phyloP scores from a whole-genome alignment of 2,888 invertebrate genomes.

The Plusia festucae region DNA sequence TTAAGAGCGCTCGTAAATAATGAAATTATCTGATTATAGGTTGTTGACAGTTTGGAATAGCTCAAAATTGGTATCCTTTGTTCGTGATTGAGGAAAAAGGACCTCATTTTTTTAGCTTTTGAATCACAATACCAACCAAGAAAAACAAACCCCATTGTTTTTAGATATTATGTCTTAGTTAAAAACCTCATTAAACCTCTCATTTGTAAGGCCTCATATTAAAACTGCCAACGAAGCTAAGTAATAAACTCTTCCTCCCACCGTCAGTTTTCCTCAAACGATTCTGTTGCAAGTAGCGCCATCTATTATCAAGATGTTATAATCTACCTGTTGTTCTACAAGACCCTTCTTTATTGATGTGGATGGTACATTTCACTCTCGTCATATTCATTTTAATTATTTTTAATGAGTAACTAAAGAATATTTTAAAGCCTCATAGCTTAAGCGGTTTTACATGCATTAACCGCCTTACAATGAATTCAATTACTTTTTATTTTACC shows the following conservation, averaged over 20 bases:
- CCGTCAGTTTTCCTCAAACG: slow-evolving; percentile 28
- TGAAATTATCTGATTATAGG: slow-evolving; percentile 42
- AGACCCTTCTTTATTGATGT: neutral
- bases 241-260: neutral
- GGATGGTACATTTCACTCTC: neutral
- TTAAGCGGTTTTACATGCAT: too few species aligned
- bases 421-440: too few species aligned
- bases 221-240: slow-evolving; percentile 8
- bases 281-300: slow-evolving; percentile 37
- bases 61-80: slow-evolving; percentile 1
- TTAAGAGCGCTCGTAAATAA: slow-evolving; percentile 49
- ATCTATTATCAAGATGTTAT: slow-evolving; percentile 33
- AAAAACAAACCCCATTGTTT: too few species aligned
- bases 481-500: too few species aligned
- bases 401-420: too few species aligned
- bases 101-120: neutral
- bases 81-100: neutral
- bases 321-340: neutral
- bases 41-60: slow-evolving; percentile 29
- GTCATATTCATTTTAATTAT: too few species aligned
- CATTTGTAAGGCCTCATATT: neutral
- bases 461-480: too few species aligned
- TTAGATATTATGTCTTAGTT: too few species aligned
- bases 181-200: neutral
- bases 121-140: too few species aligned